A percentile compares a stretch with the other conserved stretches of the same genome.
Evolutionary conservation across 2,113 vertebrate species (phyloP).

Genomic region (Cephalopterus ornatus): DNA sequence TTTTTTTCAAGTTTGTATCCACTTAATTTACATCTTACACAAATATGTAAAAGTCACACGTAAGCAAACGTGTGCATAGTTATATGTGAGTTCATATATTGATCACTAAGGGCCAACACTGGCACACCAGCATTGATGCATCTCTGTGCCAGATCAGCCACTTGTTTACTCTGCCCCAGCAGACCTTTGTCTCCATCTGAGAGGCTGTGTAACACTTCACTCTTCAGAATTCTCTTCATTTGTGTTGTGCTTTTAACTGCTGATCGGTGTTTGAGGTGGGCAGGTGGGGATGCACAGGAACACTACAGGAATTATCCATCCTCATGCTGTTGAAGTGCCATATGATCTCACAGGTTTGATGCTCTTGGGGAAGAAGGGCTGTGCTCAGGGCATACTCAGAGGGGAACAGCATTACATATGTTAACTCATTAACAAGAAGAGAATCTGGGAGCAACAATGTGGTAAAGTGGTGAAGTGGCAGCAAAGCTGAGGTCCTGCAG

Average conservation of each 20-base stretch:
- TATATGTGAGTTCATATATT: fast-evolving
- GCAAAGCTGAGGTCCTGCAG: neutral
- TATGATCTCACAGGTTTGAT: fast-evolving
- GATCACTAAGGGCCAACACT: neutral
- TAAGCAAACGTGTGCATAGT: neutral
- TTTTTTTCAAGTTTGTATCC: neutral
- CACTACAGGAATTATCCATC: neutral
- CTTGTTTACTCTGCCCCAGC: neutral
- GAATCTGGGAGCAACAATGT: neutral
- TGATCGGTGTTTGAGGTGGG: neutral
- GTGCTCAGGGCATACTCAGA: fast-evolving
- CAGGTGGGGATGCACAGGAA: neutral
- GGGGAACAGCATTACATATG: neutral
- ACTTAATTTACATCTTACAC: neutral
- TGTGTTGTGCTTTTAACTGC: neutral
- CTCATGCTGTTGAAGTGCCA: neutral
- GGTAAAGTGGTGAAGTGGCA: neutral
- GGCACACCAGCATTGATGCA: neutral
- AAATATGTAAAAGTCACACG: fast-evolving
- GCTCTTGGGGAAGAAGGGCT: neutral
- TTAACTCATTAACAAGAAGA: neutral
- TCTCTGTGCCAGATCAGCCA: neutral
- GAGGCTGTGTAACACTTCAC: fast-evolving
- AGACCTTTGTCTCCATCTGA: neutral
- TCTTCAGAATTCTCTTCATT: neutral